A percentile compares a stretch with the other conserved stretches of the same genome.
These are phyloP conservation scores for Tetraodon nigroviridis DNA, from an alignment of 2,113 vertebrate species.

Conservation along the genomic window DNA sequence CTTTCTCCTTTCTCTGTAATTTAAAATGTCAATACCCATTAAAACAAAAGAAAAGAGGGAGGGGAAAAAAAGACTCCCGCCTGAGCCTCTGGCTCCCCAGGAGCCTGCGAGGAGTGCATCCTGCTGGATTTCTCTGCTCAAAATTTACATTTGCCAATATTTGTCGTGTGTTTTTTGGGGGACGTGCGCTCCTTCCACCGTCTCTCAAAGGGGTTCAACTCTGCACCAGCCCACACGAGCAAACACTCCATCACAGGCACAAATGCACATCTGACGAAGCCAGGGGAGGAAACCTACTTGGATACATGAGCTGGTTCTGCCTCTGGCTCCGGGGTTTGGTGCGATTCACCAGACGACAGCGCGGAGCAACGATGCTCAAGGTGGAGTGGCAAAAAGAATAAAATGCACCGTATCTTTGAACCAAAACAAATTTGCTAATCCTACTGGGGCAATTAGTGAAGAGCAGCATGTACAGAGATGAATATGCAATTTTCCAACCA, in stretches of 20 bases:
- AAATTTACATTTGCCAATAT: slow-evolving; percentile 1
- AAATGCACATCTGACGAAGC: slow-evolving; percentile 48
- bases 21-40: background rate
- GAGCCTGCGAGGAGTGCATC: background rate
- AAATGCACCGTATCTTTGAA: background rate
- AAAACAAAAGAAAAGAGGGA: background rate
- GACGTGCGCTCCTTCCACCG: slow-evolving; percentile 27
- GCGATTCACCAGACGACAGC: slow-evolving; percentile 53
- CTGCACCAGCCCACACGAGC: slow-evolving; percentile 37
- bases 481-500: too few species aligned
- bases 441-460: too few species aligned
- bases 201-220: slow-evolving; percentile 27
- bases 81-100: background rate
- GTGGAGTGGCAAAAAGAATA: background rate
- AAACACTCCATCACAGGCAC: slow-evolving; percentile 56
- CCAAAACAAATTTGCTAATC: too few species aligned
- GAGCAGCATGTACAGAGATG: too few species aligned
- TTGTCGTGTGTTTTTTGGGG: slow-evolving; percentile 23
- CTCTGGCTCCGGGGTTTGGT: slow-evolving; percentile 42
- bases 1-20: background rate
- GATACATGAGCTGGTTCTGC: slow-evolving; percentile 46
- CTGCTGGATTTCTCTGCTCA: background rate
- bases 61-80: background rate
- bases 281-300: slow-evolving; percentile 59
- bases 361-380: slow-evolving; percentile 9